These are phyloP conservation scores for Mus spicilegus DNA, from an alignment of 2,113 vertebrate species.

Conservation along the genomic window DNA sequence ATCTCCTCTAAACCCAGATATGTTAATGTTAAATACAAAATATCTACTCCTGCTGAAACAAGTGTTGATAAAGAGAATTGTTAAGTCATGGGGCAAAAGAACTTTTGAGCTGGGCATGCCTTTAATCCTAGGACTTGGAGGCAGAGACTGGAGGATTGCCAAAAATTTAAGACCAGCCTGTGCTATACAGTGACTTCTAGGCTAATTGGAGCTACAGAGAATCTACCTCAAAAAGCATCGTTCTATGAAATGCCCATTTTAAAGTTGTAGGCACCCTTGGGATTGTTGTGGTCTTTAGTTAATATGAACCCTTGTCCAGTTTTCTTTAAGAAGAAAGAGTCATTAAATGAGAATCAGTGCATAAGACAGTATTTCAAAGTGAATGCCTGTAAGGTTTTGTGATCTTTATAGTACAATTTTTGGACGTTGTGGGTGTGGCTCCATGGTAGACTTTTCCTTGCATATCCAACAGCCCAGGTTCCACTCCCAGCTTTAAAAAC, in stretches of 20 bases:
- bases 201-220: neutral
- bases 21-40: neutral
- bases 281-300: neutral
- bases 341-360: neutral
- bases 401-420: neutral
- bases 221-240: neutral
- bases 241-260: neutral
- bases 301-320: neutral
- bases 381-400: neutral
- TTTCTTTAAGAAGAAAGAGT: neutral
- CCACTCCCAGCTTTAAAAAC: neutral
- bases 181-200: neutral
- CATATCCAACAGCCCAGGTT: neutral
- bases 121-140: neutral
- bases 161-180: neutral
- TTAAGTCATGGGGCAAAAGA: neutral
- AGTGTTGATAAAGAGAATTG: constrained; percentile 35
- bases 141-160: neutral
- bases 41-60: neutral
- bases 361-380: neutral
- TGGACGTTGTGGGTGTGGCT: neutral
- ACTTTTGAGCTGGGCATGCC: neutral
- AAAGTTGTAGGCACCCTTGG: neutral
- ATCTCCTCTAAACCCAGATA: neutral
- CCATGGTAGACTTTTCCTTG: neutral